Base-by-base conservation (phyloP, 2,113 vertebrate genomes). In the Martes martes region DNA sequence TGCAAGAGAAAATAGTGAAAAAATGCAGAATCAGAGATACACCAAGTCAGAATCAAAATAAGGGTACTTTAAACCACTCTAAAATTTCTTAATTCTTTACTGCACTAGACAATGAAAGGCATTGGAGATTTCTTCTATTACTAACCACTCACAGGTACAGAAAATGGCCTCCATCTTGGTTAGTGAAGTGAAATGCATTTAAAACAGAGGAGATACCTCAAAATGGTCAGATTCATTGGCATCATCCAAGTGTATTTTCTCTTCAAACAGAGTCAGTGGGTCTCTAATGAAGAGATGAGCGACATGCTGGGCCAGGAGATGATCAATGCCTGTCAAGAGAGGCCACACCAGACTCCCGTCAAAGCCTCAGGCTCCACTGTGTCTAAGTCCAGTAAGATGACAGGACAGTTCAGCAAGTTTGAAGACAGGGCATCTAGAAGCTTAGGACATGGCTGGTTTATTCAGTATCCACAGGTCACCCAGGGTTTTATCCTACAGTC, bases 251-350 rank as follows among this genome's bases (percentile, higher is more conserved):
- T 99, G 98, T 98, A 99, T 99, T 98, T 99, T 99, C 98, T 99
- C 99, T 98, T 99, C 98, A 96, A 99, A 99, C 78, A 99, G 98
- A 6, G 99, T 99, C 98, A 99, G 98, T 0, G 99, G 99, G 97
- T 99, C 99, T 98, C 99, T 99, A 98, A 99, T 99, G 98, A 99
- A 99, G 97, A 99, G 99, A 97, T 99, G 99, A 21, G 99, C 99
- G 86, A 99, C 99, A 96, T 99, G 99, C 95, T 99, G 99, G 45
- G 99, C 99, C 99, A 99, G 98, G 92, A 99, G 99, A 97, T 99
- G 99, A 96, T 99, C 99, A 50, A 99, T 99, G 88, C 99, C 99
- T 99, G 96, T 47, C 96, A 98, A 97, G 93, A 98, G 98, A 93
- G 65, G 97, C 45, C 52, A 93, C 65, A 91, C 0, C 18, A 24